These are phyloP conservation scores for Cydia splendana DNA, from an alignment of 1,140 invertebrate genomes.

Conservation along the genomic window DNA sequence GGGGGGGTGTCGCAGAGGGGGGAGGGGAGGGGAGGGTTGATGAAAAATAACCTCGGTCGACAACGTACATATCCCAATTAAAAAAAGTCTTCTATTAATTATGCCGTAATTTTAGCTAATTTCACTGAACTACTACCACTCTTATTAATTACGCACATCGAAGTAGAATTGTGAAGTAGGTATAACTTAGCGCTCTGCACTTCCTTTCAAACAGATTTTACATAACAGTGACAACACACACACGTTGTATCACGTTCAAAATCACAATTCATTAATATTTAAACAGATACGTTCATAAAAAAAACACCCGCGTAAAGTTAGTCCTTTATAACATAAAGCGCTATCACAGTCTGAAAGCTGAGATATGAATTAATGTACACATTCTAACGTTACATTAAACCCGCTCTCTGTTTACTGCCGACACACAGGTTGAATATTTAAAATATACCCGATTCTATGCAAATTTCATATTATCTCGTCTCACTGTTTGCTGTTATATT, in stretches of 20 bases:
- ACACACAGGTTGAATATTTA: conserved; percentile 10
- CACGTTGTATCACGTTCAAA: not conserved
- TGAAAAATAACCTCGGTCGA: no score
- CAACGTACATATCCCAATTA: no score
- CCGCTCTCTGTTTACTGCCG: conserved; percentile 7
- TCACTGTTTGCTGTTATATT: not conserved
- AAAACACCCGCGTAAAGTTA: not conserved
- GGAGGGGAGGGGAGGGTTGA: no score
- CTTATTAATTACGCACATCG: no score
- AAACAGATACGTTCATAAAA: not conserved
- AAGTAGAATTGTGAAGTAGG: no score
- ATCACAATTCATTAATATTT: not conserved
- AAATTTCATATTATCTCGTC: conserved; percentile 15
- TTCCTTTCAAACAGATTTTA: no score
- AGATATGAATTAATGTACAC: conserved; percentile 21
- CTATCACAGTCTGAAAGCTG: not conserved
- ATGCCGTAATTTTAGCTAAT: no score
- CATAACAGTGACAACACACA: no score
- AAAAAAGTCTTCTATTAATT: no score
- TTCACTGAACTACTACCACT: no score
- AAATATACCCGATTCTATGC: conserved; percentile 15
- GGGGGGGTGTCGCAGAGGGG: no score
- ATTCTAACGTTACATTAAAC: not conserved
- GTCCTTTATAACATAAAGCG: conserved; percentile 11
- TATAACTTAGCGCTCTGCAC: no score